Evolutionary conservation across 2,113 vertebrate genomes (phyloP).

Genomic region (Rhadina sibilatrix): DNA sequence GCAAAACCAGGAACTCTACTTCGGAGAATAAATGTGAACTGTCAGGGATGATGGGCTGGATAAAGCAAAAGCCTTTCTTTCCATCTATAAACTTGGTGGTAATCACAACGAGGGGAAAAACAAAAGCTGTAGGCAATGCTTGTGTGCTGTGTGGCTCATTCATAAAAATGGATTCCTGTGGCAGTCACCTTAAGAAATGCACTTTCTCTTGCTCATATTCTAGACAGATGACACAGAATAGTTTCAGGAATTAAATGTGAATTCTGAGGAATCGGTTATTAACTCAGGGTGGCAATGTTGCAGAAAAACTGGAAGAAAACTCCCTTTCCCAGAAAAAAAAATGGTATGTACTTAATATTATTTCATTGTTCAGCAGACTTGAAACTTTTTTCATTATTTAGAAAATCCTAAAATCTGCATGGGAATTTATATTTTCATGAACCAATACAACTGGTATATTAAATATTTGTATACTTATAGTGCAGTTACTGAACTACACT

Average conservation of each 20-base stretch:
- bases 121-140: not conserved
- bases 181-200: not conserved
- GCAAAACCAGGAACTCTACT: not conserved
- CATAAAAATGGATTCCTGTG: not conserved
- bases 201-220: not conserved
- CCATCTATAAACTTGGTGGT: not conserved
- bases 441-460: accelerated
- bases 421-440: not conserved
- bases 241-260: not conserved
- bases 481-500: not conserved
- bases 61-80: not conserved
- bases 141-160: not conserved
- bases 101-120: not conserved
- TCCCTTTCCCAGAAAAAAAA: not conserved
- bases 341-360: not conserved
- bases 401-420: not conserved
- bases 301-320: not conserved
- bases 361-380: not conserved
- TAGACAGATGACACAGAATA: not conserved
- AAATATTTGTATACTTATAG: not conserved
- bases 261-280: not conserved
- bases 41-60: not conserved
- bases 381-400: not conserved
- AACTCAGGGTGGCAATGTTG: not conserved
- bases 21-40: not conserved